Base-by-base conservation (phyloP, 2,113 vertebrate species). In the Clupea harengus region DNA sequence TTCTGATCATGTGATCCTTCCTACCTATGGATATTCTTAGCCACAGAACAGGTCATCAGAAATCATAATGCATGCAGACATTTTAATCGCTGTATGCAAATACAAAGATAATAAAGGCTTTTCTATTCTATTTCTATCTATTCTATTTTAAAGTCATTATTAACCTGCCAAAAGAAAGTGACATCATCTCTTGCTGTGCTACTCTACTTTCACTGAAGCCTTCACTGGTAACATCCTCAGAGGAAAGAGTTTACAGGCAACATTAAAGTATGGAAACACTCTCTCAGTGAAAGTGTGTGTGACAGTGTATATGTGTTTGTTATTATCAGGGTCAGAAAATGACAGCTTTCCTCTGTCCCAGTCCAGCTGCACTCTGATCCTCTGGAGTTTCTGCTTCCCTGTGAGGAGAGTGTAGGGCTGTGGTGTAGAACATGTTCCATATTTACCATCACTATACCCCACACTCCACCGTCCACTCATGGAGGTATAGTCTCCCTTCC, bases 341-440 rank as follows among this genome's bases (percentile, higher is more conserved):
- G 60, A 8, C 60, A 64, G 60, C 60, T n/a, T 8, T 64, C 60
- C 60, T 64, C 60, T 64, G 60, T 64, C 60, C 60, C 60, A 64
- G 60, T 64, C 60, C 60, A 64, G 60, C 60, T 64, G 22, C 60
- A 64, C 60, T 64, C 60, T 25, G n/a, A 64, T 64, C 60, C 60
- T 64, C 60, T 64, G 60, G 60, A 64, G 60, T 64, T 64, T 64
- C 20, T 64, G 8, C 60, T 64, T 25, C n/a, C 25, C 60, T 64
- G 60, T 64, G 60, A 64, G 22, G 60, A 64, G 22, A 64, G 60
- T 64, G 60, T 0, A 0, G n/a, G 22, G 22, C 4, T 25, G 60
- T 25, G 60, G 60, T 0, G 60, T 2, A 25, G 60, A 4, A 25
- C n/a, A 7, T 64, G 60, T 22, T 64, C 22, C 22, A 64, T 64